A percentile compares a stretch with the other conserved stretches of the same genome.
phyloP scores from a whole-genome alignment of 2,113 vertebrate species.

The Pterophyllum scalare region DNA sequence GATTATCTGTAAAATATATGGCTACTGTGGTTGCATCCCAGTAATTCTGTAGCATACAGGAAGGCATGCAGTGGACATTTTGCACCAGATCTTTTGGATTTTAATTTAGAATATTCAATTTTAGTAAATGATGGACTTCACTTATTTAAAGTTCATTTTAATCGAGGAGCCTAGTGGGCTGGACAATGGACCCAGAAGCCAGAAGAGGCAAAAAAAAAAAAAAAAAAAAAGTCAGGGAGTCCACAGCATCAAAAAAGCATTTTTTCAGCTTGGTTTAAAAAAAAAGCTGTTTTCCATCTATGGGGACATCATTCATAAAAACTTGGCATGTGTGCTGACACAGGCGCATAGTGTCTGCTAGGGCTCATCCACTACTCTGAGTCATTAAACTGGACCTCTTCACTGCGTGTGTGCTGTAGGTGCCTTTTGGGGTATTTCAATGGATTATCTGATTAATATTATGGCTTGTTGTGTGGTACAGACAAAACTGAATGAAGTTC shows the following conservation, averaged over 20 bases:
- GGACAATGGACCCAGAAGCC: neutral
- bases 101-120: neutral
- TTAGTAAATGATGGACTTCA: neutral
- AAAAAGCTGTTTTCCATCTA: neutral
- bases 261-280: neutral
- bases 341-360: too few species aligned
- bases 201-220: neutral
- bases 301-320: too few species aligned
- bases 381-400: neutral
- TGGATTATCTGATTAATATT: neutral
- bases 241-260: neutral
- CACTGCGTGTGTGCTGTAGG: neutral
- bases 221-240: neutral
- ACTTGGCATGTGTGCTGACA: too few species aligned
- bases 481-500: neutral
- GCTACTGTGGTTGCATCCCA: neutral
- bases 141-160: neutral
- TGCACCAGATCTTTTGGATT: fast-evolving
- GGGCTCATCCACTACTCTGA: too few species aligned
- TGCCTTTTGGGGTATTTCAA: neutral
- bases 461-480: neutral
- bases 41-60: neutral
- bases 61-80: neutral
- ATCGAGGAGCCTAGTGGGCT: neutral
- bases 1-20: neutral